Base-by-base conservation (phyloP, 2,888 invertebrate genomes). In the Ectemnius cavifrons region DNA sequence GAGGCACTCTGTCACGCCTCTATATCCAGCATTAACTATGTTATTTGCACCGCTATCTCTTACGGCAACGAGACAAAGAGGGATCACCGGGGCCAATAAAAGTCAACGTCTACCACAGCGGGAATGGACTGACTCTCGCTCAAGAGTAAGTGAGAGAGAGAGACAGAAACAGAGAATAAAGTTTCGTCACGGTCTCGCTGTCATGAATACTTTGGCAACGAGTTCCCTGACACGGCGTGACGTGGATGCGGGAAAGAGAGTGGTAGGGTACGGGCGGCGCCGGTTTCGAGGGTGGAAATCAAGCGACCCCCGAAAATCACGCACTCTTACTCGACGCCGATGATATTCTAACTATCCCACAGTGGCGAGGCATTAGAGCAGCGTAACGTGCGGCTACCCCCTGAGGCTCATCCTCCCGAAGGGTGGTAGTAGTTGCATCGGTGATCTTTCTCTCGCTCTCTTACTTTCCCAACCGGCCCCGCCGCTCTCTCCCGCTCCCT, bases 331-430 rank as follows among this genome's bases (percentile, higher is more conserved):
- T 8, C 73, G 77, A 79, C 75, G 74, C 65, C 81, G 83, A 87
- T 85, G 86, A 89, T 86, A 85, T 86, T 88, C 86, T 78, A 87
- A 88, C 86, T 88, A 88, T 88, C 88, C 88, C 87, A 88, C 86
- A 86, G 85, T 85, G 81, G 80, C 78, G 69, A 78, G 73, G 82
- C 80, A 84, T 86, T 84, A 82, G 47, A 23, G 80, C 80, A 76
- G 80, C 75, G 79, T 81, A 76, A 83, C 81, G 84, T 80, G 86
- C 76, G 82, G 75, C 77, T 67, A 63, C 78, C 81, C 37, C 85
- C 79, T 75, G 79, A 84, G 79, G 74, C 81, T 84, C 80, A 80
- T 80, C 79, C 83, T 73, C 71, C 78, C 67, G 76, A 81, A 79
- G 85, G 84, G 80, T 84, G 77, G 73, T 73, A 14, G 47, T 71